These are phyloP conservation scores for Drosophila guanche DNA, from an alignment of 1,140 invertebrate genomes.

Conservation along the genomic window DNA sequence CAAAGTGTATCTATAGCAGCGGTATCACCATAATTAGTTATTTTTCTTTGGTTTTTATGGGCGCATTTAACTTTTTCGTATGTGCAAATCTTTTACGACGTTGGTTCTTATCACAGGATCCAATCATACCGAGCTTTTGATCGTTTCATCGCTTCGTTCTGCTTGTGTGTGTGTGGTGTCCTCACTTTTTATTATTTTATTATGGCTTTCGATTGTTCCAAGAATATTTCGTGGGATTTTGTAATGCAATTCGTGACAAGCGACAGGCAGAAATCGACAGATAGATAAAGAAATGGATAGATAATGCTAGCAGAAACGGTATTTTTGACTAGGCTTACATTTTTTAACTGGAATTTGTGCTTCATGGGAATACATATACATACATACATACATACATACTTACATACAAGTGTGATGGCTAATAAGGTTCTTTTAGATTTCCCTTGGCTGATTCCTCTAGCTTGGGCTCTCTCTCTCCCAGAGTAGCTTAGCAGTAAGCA, in stretches of 20 bases:
- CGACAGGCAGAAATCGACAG: background rate
- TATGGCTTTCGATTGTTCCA: constrained; percentile 46
- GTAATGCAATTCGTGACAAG: constrained; percentile 9
- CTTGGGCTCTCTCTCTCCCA: too few relatives aligned
- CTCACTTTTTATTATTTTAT: constrained; percentile 34
- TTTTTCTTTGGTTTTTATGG: constrained; percentile 48
- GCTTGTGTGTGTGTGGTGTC: background rate
- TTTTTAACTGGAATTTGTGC: too few relatives aligned
- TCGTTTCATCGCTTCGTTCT: constrained; percentile 22
- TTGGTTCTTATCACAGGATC: background rate
- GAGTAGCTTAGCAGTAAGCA: too few relatives aligned
- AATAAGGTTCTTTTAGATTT: too few relatives aligned
- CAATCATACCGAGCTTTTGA: constrained; percentile 4
- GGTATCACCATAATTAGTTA: too few relatives aligned
- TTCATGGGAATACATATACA: too few relatives aligned
- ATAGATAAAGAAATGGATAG: constrained; percentile 20
- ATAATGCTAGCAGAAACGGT: background rate
- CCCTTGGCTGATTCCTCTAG: too few relatives aligned
- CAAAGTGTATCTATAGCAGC: too few relatives aligned
- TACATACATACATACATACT: too few relatives aligned
- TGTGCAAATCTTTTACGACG: constrained; percentile 62
- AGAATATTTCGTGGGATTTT: constrained; percentile 36
- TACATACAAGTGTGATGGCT: too few relatives aligned
- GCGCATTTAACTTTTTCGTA: constrained; percentile 37
- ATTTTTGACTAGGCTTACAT: too few relatives aligned